These are phyloP conservation scores for Pseudorasbora parva DNA, from an alignment of 2,113 vertebrate species.

Conservation along the genomic window DNA sequence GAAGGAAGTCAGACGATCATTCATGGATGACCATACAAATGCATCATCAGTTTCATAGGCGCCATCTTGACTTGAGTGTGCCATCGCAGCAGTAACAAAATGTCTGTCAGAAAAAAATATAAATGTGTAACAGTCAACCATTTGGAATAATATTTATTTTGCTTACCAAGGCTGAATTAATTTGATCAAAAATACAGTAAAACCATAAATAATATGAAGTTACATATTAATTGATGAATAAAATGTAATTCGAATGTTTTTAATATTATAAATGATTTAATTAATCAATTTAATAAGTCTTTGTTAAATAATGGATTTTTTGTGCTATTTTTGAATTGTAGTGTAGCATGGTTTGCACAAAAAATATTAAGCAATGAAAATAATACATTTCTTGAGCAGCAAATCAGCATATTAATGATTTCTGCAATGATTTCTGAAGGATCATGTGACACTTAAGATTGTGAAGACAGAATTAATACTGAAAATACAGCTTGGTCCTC, in stretches of 20 bases:
- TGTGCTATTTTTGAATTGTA: too few species aligned
- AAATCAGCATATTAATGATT: neutral
- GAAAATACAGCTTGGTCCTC: neutral
- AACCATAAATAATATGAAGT: neutral
- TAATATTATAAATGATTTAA: too few species aligned
- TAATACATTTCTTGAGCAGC: neutral
- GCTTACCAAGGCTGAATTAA: neutral
- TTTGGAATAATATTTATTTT: neutral
- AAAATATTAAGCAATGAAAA: neutral
- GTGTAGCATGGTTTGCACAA: neutral
- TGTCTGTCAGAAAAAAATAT: conserved; percentile 37
- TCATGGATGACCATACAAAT: conserved; percentile 72
- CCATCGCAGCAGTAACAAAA: conserved; percentile 63
- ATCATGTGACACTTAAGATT: neutral
- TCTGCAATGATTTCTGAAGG: neutral
- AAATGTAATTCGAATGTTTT: too few species aligned
- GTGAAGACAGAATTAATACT: neutral
- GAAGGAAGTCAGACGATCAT: conserved; percentile 80
- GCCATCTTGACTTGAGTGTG: conserved; percentile 60
- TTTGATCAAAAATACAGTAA: neutral
- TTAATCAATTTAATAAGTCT: too few species aligned
- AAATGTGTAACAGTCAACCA: neutral
- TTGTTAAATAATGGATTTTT: too few species aligned
- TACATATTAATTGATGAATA: too few species aligned
- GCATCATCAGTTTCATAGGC: conserved; percentile 67